Conservation (phyloP, 2,888 invertebrate genomes). For the Rhodophaea formosa region DNA sequence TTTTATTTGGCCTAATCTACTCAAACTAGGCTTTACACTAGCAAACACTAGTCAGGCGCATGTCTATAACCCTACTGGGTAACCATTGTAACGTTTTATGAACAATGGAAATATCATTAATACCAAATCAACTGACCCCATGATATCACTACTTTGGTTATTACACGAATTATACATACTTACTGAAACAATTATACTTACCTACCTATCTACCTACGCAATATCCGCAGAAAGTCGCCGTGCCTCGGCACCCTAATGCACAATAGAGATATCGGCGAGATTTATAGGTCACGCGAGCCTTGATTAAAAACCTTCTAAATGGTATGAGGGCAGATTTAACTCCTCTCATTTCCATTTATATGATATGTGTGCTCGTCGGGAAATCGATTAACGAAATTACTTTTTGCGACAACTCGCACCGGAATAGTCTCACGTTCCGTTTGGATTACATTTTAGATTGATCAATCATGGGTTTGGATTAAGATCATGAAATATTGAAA, state of each 20-base stretch:
- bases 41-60: too few species aligned
- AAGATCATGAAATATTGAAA: neutral
- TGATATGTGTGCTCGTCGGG: neutral
- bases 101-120: too few species aligned
- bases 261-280: conserved; percentile 53
- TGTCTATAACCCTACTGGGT: too few species aligned
- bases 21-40: too few species aligned
- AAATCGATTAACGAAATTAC: conserved; percentile 14
- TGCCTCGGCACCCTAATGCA: conserved; percentile 36
- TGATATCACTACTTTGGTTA: too few species aligned
- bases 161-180: too few species aligned
- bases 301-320: conserved; percentile 57
- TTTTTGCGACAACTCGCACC: neutral
- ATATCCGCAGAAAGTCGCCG: conserved; percentile 1
- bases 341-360: conserved; percentile 39
- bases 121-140: too few species aligned
- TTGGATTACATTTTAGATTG: neutral
- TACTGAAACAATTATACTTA: too few species aligned
- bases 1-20: too few species aligned
- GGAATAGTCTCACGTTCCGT: neutral
- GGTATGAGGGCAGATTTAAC: conserved; percentile 42
- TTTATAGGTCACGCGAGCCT: conserved; percentile 60
- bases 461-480: conserved; percentile 4
- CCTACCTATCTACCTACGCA: neutral
- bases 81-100: too few species aligned